phyloP scores from a whole-genome alignment of 2,888 invertebrate species.

The Xanthorhoe designata region DNA sequence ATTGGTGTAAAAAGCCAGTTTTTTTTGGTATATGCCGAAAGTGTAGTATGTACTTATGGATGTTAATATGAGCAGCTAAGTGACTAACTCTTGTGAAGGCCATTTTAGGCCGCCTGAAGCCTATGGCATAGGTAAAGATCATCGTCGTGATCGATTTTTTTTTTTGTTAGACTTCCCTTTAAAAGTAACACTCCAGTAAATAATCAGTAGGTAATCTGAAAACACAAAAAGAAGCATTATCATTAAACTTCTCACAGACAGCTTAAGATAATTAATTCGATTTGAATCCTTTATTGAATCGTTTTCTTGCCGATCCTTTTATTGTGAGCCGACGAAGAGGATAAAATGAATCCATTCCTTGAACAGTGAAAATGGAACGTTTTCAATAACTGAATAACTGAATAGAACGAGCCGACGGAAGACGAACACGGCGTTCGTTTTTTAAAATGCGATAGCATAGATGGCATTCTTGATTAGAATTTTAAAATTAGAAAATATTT shows the following conservation, averaged over 20 bases:
- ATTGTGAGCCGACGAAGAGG: slow-evolving; percentile 36
- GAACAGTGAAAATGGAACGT: slow-evolving; percentile 61
- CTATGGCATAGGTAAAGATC: too few species aligned
- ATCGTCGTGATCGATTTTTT: too few species aligned
- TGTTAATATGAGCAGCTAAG: too few species aligned
- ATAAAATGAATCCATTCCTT: slow-evolving; percentile 48
- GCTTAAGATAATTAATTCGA: slow-evolving; percentile 44
- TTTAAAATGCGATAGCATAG: slow-evolving; percentile 42
- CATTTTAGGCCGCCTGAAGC: too few species aligned
- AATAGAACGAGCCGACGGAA: slow-evolving; percentile 54
- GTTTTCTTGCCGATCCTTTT: slow-evolving; percentile 42
- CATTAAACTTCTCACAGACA: slow-evolving; percentile 27
- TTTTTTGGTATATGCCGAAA: neutral
- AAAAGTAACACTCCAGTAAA: neutral
- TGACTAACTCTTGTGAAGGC: too few species aligned
- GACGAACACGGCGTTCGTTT: slow-evolving; percentile 51
- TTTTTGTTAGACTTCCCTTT: neutral
- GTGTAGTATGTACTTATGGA: neutral
- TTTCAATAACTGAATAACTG: slow-evolving; percentile 75
- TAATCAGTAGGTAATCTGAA: neutral
- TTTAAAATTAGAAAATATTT: slow-evolving; percentile 50
- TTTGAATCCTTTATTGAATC: slow-evolving; percentile 47
- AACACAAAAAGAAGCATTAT: slow-evolving; percentile 9
- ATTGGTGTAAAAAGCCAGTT: slow-evolving; percentile 11
- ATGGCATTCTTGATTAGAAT: slow-evolving; percentile 53